Base-by-base conservation (phyloP, 2,113 vertebrate species). In the Gymnocephalus cernua region DNA sequence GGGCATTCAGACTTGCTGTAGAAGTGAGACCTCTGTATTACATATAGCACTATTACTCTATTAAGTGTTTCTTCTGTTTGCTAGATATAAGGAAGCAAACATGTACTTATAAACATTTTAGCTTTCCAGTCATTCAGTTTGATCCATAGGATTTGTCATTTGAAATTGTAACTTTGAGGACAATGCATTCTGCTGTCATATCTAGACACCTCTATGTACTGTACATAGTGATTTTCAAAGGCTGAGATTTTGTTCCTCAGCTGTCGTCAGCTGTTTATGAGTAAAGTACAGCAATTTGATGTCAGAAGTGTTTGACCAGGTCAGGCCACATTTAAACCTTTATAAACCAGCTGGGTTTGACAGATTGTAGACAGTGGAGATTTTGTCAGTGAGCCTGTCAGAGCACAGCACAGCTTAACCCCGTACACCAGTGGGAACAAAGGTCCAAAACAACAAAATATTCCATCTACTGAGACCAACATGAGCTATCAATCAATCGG, bases 401-500 rank as follows among this genome's bases (percentile, higher is more conserved):
- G 21, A 75, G 21, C 15, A 47, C n/a, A 75, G 70, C 5, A 1
- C 3, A 13, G 50, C 48, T 66, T 71, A 61, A 68, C 35, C 50
- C 25, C 56, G 18, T 14, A 6, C 47, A 41, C 32, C 8, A 13
- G 13, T 50, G 0, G 25, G 16, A 19, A 73, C 57, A 62, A 74
- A 64, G 73, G 38, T 71, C 15, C 63, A 53, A 62, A 61, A 25
- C 48, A 73, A 53, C 68, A 14, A 53, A 27, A 67, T 19, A 44
- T 48, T 29, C 3, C 13, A 38, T 14, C 61, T 23, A 23, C 35
- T 44, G 27, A 75, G 12, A 48, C 53, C 35, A 41, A 65, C 66
- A 54, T 32, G 61, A 35, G 23, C 50, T 45, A 10, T 21, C 51
- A 59, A 51, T 47, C 19, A 48, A 3, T 35, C 12, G 51, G 3